Evolutionary conservation across 2,888 invertebrate genomes (phyloP).

Genomic region (Laspeyria flexula): DNA sequence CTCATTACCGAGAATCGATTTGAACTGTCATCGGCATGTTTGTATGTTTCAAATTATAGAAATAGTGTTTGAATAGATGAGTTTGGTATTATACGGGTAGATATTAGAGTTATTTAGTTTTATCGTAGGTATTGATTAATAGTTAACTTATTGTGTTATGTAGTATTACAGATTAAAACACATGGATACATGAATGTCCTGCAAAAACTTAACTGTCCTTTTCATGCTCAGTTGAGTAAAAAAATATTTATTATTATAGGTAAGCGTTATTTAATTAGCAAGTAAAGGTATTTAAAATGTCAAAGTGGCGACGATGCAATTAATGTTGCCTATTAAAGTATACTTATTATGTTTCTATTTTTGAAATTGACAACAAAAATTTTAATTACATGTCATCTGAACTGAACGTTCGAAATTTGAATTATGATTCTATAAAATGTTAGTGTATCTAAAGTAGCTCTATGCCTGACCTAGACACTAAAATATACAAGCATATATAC

Average conservation of each 20-base stretch:
- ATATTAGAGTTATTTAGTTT: too few species aligned
- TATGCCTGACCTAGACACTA: conserved; percentile 3
- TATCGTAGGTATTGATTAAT: too few species aligned
- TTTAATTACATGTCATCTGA: neutral
- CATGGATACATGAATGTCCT: neutral
- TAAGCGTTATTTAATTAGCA: too few species aligned
- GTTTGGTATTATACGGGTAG: conserved; percentile 14
- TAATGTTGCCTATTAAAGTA: neutral
- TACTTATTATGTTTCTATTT: neutral
- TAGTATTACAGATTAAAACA: too few species aligned
- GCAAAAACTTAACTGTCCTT: neutral
- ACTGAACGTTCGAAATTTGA: neutral
- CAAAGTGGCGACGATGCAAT: neutral
- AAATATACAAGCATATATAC: too few species aligned
- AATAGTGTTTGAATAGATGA: conserved; percentile 37
- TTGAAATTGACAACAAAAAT: neutral
- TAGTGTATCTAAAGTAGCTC: neutral
- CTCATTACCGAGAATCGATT: conserved; percentile 58
- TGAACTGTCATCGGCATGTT: conserved; percentile 55
- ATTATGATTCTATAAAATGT: neutral
- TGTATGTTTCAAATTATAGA: conserved; percentile 40
- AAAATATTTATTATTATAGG: too few species aligned
- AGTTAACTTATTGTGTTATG: too few species aligned
- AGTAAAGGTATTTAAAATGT: too few species aligned
- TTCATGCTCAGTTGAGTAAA: too few species aligned